These are phyloP conservation scores for Aspidiotus rigidus DNA, from an alignment of 2,888 invertebrate species.

Conservation along the genomic window DNA sequence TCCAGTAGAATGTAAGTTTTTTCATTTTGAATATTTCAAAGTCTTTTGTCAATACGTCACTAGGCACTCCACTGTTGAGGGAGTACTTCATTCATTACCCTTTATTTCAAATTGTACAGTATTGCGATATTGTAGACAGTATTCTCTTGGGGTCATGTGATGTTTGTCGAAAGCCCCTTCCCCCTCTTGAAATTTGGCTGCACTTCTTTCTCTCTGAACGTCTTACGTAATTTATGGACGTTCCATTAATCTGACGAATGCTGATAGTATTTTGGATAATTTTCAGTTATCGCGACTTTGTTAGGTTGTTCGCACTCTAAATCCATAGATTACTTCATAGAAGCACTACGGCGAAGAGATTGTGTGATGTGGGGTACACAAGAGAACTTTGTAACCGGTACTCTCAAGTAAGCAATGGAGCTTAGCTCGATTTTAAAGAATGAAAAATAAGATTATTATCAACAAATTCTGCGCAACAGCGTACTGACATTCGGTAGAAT, in stretches of 20 bases:
- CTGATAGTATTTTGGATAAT: neutral
- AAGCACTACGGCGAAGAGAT: conserved; percentile 48
- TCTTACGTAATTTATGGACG: too few species aligned
- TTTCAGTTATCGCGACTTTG: conserved; percentile 40
- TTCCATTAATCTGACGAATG: neutral
- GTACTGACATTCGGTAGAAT: conserved; percentile 11
- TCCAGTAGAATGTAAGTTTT: conserved; percentile 39
- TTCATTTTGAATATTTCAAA: too few species aligned
- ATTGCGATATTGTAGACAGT: too few species aligned
- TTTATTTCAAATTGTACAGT: too few species aligned
- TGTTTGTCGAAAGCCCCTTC: too few species aligned
- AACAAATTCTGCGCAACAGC: neutral
- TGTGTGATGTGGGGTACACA: conserved; percentile 50
- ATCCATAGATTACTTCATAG: conserved; percentile 52
- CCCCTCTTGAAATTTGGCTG: too few species aligned
- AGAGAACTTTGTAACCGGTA: conserved; percentile 11
- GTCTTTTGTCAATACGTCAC: too few species aligned
- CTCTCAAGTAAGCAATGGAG: conserved; percentile 21
- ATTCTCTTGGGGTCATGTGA: too few species aligned
- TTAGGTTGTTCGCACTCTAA: conserved; percentile 56
- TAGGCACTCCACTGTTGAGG: too few species aligned
- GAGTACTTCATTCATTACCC: too few species aligned
- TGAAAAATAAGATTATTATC: neutral
- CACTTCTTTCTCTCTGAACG: too few species aligned
- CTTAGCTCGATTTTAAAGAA: neutral